Evolutionary conservation across 2,113 vertebrate genomes (phyloP).

Genomic region (Lampris megalopsis): DNA sequence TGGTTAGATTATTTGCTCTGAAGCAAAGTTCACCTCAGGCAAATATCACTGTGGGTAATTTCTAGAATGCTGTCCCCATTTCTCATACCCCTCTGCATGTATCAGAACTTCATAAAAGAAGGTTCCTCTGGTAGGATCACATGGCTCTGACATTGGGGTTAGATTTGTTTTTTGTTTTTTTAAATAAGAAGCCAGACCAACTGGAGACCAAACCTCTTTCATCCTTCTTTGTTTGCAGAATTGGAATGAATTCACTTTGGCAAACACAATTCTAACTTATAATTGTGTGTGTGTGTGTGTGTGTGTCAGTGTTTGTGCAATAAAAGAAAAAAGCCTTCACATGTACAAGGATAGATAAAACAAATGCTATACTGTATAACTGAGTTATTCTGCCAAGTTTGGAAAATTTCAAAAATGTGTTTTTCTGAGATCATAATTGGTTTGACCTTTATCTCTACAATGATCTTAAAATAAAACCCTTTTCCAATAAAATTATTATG

Average conservation of each 20-base stretch:
- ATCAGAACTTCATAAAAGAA: too few species aligned
- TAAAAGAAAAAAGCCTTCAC: too few species aligned
- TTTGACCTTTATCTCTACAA: too few species aligned
- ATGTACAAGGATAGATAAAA: too few species aligned
- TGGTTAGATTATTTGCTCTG: background rate
- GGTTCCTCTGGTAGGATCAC: slow-evolving; percentile 10
- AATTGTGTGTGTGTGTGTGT: slow-evolving; percentile 1
- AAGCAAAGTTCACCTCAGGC: background rate
- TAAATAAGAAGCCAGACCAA: slow-evolving; percentile 27
- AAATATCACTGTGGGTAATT: slow-evolving; percentile 11
- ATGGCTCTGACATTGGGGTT: slow-evolving; percentile 10
- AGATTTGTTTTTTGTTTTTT: slow-evolving; percentile 26
- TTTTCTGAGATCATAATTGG: too few species aligned
- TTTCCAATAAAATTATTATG: too few species aligned
- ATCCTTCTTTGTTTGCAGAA: slow-evolving; percentile 23
- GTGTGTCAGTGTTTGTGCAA: background rate
- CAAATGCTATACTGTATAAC: too few species aligned
- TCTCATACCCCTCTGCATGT: too few species aligned
- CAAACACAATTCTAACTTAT: slow-evolving; percentile 17
- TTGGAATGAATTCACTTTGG: slow-evolving; percentile 12
- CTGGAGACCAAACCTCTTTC: slow-evolving; percentile 35
- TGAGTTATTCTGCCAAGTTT: too few species aligned
- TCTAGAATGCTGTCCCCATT: background rate
- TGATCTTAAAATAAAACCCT: too few species aligned
- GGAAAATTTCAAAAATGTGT: too few species aligned